Evolutionary conservation across 2,113 vertebrate genomes (phyloP), one percentile per base, ranked within the genome.

Genomic region (Cyanocitta stelleri): DNA sequence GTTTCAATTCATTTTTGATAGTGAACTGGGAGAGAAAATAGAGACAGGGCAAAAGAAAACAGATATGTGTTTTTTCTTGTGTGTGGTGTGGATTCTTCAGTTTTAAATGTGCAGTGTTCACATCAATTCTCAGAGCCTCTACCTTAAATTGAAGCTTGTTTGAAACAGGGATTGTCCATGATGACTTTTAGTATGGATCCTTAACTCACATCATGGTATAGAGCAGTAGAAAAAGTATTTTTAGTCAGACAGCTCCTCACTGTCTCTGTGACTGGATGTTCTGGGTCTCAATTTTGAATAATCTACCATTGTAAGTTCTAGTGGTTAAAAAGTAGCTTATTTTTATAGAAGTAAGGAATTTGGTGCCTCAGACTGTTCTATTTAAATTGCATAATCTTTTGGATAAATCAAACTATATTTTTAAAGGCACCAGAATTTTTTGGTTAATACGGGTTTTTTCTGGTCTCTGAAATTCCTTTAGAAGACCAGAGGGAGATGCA

Each of bases 371-470:
- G 24, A 30, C 78, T 66, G 7, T 48, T 17, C 5, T 12, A 16
- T 83, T 37, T 52, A 56, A 24, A n/a, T 14, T 5, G 21, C 5
- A 27, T 6, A 24, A 24, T 69, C 13, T 43, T 16, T 56, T 89
- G 49, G 9, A 21, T 54, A 39, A 66, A 35, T 68, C 26, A 33
- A 74, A 20, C 12, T 49, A 19, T 6, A 5, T 52, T 35, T 72
- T 79, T 59, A 72, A 67, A 82, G 16, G 10, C 22, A 54, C 27
- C 3, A 5, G 58, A 26, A 4, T 27, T 22, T 68, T 58, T 35
- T 49, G 0, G 5, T 39, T 33, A 14, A 33, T 77, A n/a, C 0
- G 11, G 4, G 0, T 0, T 12, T 72, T 14, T 39, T 67, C 64
- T 30, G 8, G 21, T 69, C 8, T 67, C 55, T 75, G 26, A 92